These are phyloP conservation scores for Leguminivora glycinivorella DNA, from an alignment of 1,140 invertebrate genomes.

Conservation along the genomic window DNA sequence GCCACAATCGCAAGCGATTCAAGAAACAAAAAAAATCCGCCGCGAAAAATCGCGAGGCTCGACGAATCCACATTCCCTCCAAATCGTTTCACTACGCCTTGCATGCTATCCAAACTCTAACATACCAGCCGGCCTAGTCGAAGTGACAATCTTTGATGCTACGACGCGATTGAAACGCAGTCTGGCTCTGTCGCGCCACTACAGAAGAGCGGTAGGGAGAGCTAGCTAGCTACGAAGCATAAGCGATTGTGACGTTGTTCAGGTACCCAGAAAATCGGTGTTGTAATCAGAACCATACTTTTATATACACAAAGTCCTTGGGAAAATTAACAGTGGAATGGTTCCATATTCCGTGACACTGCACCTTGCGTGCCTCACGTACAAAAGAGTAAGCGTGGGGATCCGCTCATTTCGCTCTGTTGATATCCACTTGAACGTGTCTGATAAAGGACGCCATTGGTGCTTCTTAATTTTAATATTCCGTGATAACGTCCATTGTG, in stretches of 20 bases:
- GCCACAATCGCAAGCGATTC: no score
- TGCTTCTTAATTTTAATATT: constrained; percentile 33
- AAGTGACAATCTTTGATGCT: no score
- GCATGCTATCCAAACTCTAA: not conserved
- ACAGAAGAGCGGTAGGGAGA: no score
- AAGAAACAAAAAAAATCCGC: not conserved
- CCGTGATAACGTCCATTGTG: constrained; percentile 19
- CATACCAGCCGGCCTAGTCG: no score
- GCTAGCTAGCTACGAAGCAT: no score
- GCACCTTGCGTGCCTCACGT: constrained; percentile 37
- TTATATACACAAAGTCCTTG: not conserved
- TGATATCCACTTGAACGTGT: constrained; percentile 38
- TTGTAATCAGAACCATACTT: not conserved
- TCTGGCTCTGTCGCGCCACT: no score
- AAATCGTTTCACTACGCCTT: not conserved
- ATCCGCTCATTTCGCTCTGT: constrained; percentile 38
- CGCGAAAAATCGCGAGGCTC: not conserved
- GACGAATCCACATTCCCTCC: not conserved
- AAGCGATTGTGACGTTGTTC: no score
- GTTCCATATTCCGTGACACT: constrained; percentile 35
- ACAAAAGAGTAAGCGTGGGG: constrained; percentile 35
- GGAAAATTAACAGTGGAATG: not conserved
- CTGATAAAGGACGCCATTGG: constrained; percentile 34
- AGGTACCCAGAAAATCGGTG: no score
- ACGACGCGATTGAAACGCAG: no score